phyloP scores from a whole-genome alignment of 2,888 invertebrate species.

The Tribolium freemani region DNA sequence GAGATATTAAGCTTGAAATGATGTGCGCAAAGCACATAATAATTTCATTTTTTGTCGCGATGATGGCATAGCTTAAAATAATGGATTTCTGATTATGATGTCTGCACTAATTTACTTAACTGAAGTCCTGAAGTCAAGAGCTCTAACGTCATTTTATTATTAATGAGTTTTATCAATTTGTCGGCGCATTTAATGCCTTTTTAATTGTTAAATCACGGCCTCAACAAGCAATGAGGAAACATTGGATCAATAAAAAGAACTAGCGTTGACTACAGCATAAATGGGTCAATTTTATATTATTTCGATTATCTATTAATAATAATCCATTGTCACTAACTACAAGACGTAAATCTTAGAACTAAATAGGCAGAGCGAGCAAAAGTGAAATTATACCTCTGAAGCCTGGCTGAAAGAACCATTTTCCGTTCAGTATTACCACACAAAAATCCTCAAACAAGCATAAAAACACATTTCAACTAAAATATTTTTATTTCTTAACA shows the following conservation, averaged over 20 bases:
- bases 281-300: conserved; percentile 5
- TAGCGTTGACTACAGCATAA: background rate
- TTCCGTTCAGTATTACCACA: background rate
- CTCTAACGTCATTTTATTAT: conserved; percentile 2
- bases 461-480: conserved; percentile 29
- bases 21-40: too few relatives aligned
- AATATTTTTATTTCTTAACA: conserved; percentile 25
- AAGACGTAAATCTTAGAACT: background rate
- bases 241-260: conserved; percentile 25
- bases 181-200: conserved; percentile 11
- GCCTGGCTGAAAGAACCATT: background rate
- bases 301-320: background rate
- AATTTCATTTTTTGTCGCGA: too few relatives aligned
- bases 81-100: background rate
- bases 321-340: background rate
- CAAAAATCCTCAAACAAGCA: background rate
- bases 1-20: too few relatives aligned
- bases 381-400: conserved; percentile 8
- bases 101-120: conserved; percentile 8
- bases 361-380: background rate
- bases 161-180: conserved; percentile 26
- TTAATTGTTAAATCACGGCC: conserved; percentile 30
- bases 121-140: background rate
- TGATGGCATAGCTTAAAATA: too few relatives aligned
- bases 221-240: conserved; percentile 23